phyloP scores from a whole-genome alignment of 1,140 invertebrate genomes.

The Lucilia sericata region DNA sequence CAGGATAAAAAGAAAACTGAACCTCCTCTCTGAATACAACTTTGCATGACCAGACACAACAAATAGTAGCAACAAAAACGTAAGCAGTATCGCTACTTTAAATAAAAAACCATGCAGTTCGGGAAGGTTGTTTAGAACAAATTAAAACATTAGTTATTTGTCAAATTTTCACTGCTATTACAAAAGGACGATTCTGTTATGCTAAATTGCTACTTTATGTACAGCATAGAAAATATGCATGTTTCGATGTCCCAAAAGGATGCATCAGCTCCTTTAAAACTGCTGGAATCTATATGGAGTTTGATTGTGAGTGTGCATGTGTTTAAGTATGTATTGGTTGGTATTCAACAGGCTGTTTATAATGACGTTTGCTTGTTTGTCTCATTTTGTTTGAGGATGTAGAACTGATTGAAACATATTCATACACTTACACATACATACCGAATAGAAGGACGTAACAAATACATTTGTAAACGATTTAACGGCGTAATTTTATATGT shows the following conservation, averaged over 20 bases:
- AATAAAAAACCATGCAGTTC: background rate
- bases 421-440: background rate
- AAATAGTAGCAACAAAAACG: background rate
- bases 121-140: no score
- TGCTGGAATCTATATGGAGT: background rate
- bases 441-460: background rate
- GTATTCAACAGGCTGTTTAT: slow-evolving; percentile 27
- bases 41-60: slow-evolving; percentile 13
- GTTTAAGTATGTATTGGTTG: background rate
- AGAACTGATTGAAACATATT: background rate
- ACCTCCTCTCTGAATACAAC: background rate
- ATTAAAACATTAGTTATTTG: no score
- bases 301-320: background rate
- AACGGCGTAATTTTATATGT: background rate
- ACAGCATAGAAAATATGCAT: no score
- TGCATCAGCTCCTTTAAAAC: no score
- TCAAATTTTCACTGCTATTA: no score
- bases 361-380: no score
- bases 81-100: background rate
- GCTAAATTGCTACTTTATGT: no score
- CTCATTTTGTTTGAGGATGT: background rate
- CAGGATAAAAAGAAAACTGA: slow-evolving; percentile 39
- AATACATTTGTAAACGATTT: background rate
- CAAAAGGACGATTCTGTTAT: no score
- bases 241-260: no score